phyloP scores from a whole-genome alignment of 2,888 invertebrate genomes.

The Bhutanitis thaidina region DNA sequence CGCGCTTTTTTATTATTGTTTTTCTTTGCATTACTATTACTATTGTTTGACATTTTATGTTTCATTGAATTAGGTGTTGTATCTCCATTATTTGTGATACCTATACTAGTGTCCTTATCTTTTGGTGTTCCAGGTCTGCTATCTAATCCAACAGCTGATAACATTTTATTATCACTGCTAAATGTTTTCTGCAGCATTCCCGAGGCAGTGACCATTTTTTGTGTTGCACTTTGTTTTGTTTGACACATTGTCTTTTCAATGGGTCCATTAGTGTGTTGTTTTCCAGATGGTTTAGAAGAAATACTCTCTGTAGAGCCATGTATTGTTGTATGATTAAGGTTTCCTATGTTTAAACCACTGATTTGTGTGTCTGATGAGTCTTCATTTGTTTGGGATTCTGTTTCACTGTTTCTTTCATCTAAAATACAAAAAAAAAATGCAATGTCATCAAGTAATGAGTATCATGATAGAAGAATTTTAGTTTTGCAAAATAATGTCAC shows the following conservation, averaged over 20 bases:
- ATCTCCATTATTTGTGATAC: conserved; percentile 55
- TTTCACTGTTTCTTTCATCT: conserved; percentile 93
- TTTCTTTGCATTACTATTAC: conserved; percentile 82
- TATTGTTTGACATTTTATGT: conserved; percentile 70
- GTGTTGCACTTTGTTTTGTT: conserved; percentile 61
- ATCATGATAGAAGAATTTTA: no score
- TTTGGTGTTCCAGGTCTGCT: conserved; percentile 73
- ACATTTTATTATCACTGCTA: conserved; percentile 62
- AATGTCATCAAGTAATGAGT: neutral
- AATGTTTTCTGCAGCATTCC: conserved; percentile 66
- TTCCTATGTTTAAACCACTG: conserved; percentile 65
- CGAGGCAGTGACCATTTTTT: conserved; percentile 62
- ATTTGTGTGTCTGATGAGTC: conserved; percentile 86
- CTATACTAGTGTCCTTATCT: conserved; percentile 61
- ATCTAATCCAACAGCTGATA: conserved; percentile 61
- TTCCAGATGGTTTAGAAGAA: conserved; percentile 71
- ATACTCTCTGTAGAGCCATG: conserved; percentile 75
- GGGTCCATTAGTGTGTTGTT: conserved; percentile 71
- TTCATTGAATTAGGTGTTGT: conserved; percentile 67
- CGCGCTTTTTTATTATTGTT: conserved; percentile 90
- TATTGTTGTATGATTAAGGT: conserved; percentile 69
- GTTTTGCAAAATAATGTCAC: neutral
- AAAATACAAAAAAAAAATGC: conserved; percentile 35
- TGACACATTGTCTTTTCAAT: conserved; percentile 63
- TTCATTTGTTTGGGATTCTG: conserved; percentile 91